Evolutionary conservation across 2,888 invertebrate genomes (phyloP).

Genomic region (Coecobrya sp.): DNA sequence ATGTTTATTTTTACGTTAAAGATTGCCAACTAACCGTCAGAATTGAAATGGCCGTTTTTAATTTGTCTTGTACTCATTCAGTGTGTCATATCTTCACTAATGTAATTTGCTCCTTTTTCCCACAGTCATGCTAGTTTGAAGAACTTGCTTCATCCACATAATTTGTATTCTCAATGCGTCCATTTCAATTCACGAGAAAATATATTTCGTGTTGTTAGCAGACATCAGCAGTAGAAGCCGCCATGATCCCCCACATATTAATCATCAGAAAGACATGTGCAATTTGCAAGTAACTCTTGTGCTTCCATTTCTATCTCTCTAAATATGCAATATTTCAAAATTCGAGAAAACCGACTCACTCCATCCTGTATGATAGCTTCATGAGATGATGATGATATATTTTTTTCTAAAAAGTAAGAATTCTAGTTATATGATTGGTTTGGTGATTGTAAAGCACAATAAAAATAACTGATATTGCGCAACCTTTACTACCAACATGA

Average conservation of each 20-base stretch:
- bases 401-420: background rate
- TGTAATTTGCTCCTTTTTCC: constrained; percentile 44
- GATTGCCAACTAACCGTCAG: background rate
- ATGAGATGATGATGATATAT: background rate
- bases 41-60: background rate
- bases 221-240: background rate
- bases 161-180: constrained; percentile 71
- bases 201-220: background rate
- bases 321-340: background rate
- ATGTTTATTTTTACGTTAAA: constrained; percentile 3
- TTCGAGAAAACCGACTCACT: too few species aligned
- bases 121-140: constrained; percentile 60
- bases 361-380: background rate
- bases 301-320: too few species aligned
- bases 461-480: constrained; percentile 11
- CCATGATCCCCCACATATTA: background rate
- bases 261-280: background rate
- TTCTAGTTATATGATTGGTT: background rate
- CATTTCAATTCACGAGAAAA: constrained; percentile 8
- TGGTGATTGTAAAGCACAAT: background rate
- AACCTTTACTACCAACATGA: constrained; percentile 7
- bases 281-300: too few species aligned
- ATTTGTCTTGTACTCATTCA: constrained; percentile 14
- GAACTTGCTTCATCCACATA: constrained; percentile 61
- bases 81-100: constrained; percentile 7